Conservation (phyloP, 2,797 vertebrate genomes). For the Chloroceryle inda region DNA sequence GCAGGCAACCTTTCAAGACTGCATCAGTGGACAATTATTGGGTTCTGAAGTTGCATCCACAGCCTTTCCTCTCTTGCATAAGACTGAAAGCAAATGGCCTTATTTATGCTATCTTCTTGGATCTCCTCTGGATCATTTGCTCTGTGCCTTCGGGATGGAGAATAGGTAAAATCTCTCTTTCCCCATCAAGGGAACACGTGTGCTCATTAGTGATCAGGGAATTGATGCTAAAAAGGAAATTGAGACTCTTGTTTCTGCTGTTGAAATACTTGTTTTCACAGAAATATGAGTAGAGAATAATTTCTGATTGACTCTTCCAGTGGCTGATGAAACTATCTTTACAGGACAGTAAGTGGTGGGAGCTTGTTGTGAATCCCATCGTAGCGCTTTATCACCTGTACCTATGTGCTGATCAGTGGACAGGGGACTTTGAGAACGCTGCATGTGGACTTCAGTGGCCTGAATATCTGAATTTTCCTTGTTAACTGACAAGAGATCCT, state of each 20-base stretch:
- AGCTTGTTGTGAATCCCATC: background rate
- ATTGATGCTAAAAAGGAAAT: background rate
- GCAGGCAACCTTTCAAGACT: fast-evolving
- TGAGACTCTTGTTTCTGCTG: background rate
- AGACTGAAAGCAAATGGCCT: background rate
- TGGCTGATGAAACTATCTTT: background rate
- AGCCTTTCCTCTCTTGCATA: background rate
- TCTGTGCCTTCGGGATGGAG: background rate
- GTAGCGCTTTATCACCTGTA: background rate
- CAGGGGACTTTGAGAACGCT: background rate
- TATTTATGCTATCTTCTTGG: background rate
- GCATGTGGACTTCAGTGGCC: background rate
- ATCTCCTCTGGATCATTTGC: background rate
- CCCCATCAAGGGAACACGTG: background rate
- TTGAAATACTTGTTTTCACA: background rate
- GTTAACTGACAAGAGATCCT: background rate
- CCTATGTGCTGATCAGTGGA: background rate
- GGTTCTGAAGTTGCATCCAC: background rate
- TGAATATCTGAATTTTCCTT: background rate
- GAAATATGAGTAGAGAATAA: background rate
- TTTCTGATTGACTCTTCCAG: background rate
- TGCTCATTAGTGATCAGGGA: background rate
- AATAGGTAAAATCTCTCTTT: background rate
- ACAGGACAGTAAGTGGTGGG: background rate
- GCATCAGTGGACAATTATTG: background rate